A percentile compares a stretch with the other conserved stretches of the same genome.
phyloP scores from a whole-genome alignment of 2,888 invertebrate species.

The Pseudoips prasinana region DNA sequence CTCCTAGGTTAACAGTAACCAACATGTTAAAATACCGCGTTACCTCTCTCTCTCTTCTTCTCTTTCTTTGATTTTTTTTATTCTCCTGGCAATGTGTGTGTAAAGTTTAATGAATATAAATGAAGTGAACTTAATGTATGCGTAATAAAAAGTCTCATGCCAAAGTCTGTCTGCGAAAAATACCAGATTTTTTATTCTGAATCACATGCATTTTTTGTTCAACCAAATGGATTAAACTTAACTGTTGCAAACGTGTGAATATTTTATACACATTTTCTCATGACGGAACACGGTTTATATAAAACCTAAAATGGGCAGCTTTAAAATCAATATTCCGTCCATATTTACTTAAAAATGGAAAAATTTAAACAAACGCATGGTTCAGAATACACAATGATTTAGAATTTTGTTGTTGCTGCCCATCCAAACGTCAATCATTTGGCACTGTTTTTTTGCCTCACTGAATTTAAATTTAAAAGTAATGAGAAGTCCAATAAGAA shows the following conservation, averaged over 20 bases:
- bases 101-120: too few species aligned
- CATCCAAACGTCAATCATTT: constrained; percentile 12
- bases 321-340: constrained; percentile 41
- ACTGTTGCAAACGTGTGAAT: constrained; percentile 9
- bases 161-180: not conserved
- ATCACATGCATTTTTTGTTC: not conserved
- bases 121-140: too few species aligned
- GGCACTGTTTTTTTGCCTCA: constrained; percentile 22
- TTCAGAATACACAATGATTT: constrained; percentile 40
- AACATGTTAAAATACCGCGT: too few species aligned
- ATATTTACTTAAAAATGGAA: constrained; percentile 42
- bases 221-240: constrained; percentile 7
- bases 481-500: too few species aligned
- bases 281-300: too few species aligned
- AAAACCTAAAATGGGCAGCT: not conserved
- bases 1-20: too few species aligned
- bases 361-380: constrained; percentile 25
- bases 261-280: constrained; percentile 3
- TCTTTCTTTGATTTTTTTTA: too few species aligned
- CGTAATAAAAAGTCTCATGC: too few species aligned
- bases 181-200: not conserved
- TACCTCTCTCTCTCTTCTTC: too few species aligned
- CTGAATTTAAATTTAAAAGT: too few species aligned
- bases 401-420: constrained; percentile 18
- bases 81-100: too few species aligned